Base-by-base conservation (phyloP, 1,140 invertebrate genomes). In the Drosophila auraria region DNA sequence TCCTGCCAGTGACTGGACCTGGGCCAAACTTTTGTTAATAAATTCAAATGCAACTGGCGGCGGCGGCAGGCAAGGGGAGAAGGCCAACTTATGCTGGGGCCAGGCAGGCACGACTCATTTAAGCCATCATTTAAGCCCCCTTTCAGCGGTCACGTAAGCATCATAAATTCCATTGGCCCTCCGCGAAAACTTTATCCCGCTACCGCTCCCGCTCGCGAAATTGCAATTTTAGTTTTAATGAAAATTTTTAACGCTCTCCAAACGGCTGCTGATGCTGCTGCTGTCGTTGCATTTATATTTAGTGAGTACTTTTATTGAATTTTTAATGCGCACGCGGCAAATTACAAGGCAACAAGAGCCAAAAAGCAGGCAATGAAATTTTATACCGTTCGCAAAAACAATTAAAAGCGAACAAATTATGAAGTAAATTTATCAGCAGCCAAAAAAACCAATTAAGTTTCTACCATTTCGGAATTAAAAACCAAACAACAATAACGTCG, bases 151-250 rank as follows among this genome's bases (percentile, higher is more conserved):
- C 80, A 82, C 80, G 80, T 82, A 71, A 71, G 66, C 74, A 78
- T 82, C 69, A 82, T 82, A 82, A 82, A 82, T 82, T 82, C 68
- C 70, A 25, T 50, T 38, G 5, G 14, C 44, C 23, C 36, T 17
- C 40, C 44, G n/a, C 27, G 54, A 40, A 58, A 73, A 71, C 45
- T 73, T 60, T 72, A 58, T 70, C 30, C 36, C 40, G n/a, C 68
- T 27, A n/a, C 36, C 17, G 20, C 68, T 27, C 23, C 36, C 17
- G 20, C 33, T 23, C 20, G 15, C 70, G 42, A 82, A 82, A 82
- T 82, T 82, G 69, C 68, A 82, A 82, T 82, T 82, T 82, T 82
- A 82, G 80, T 82, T 82, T 82, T 82, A 82, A 82, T 82, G 80
- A 82, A 82, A 82, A 82, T 69, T 82, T 71, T 81, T 75, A 74